phyloP scores from a whole-genome alignment of 2,888 invertebrate species.

The Tachina fera region DNA sequence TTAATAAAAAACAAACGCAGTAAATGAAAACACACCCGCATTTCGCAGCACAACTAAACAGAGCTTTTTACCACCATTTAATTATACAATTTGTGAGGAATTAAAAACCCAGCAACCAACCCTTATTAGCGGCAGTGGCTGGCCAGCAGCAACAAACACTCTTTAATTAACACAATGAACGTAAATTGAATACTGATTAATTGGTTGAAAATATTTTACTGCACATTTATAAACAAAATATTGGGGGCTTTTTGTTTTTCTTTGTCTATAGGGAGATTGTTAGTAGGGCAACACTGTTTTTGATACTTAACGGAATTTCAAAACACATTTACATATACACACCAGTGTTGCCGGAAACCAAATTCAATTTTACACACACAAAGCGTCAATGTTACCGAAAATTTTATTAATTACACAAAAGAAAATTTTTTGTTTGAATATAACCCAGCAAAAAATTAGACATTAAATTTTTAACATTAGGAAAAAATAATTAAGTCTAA shows the following conservation, averaged over 20 bases:
- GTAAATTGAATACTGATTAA: conserved; percentile 53
- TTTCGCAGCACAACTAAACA: conserved; percentile 41
- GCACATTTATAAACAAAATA: background rate
- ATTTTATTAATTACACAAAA: no score
- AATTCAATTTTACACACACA: no score
- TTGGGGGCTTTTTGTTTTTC: background rate
- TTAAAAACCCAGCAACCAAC: conserved; percentile 1
- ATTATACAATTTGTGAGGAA: conserved; percentile 31
- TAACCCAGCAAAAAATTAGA: no score
- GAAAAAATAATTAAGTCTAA: no score
- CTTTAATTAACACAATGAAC: conserved; percentile 30
- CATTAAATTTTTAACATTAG: no score
- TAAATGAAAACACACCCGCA: conserved; percentile 42
- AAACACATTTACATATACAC: no score
- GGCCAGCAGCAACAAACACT: background rate
- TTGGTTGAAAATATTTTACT: conserved; percentile 38
- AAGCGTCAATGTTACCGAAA: no score
- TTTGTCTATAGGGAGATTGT: no score
- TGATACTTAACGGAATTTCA: no score
- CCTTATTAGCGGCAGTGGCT: background rate
- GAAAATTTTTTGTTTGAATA: no score
- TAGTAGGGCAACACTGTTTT: no score
- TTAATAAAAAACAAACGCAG: background rate
- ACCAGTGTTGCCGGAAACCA: no score
- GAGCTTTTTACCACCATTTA: conserved; percentile 11